These are phyloP conservation scores for Oenanthe melanoleuca DNA, from an alignment of 2,113 vertebrate species.

Conservation along the genomic window DNA sequence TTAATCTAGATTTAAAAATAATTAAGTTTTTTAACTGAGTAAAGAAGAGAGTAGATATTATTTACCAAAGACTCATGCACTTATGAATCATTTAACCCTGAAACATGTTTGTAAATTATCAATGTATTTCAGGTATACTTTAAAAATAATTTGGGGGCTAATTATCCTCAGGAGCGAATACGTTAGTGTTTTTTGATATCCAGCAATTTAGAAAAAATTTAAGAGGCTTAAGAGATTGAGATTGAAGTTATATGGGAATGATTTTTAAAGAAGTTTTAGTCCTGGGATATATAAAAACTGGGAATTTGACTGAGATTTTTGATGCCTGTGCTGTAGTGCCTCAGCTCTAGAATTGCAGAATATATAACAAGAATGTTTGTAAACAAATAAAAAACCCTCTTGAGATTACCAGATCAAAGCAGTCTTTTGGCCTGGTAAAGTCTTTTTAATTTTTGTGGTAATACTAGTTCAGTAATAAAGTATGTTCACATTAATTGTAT, in stretches of 20 bases:
- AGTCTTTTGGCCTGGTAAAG: neutral
- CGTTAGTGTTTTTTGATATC: slow-evolving; percentile 22
- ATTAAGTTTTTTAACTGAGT: slow-evolving; percentile 10
- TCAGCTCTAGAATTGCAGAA: slow-evolving; percentile 19
- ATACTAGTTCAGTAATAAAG: neutral
- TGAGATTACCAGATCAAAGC: neutral
- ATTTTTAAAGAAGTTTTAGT: neutral
- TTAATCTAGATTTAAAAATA: slow-evolving; percentile 34
- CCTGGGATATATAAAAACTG: neutral
- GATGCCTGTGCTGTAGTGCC: slow-evolving; percentile 20
- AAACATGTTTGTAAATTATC: slow-evolving; percentile 8
- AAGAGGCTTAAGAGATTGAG: neutral
- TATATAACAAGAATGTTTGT: neutral
- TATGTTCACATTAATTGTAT: neutral
- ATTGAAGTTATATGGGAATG: neutral
- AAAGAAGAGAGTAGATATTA: slow-evolving; percentile 22
- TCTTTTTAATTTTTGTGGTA: neutral
- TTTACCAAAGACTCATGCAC: slow-evolving; percentile 61
- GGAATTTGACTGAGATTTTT: slow-evolving; percentile 25
- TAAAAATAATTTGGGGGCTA: neutral
- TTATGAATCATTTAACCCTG: neutral
- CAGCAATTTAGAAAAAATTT: neutral
- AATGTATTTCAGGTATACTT: slow-evolving; percentile 18
- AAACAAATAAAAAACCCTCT: neutral
- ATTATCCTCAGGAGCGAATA: slow-evolving; percentile 23